phyloP scores from a whole-genome alignment of 2,797 vertebrate genomes.

The Fistularia commersonii region DNA sequence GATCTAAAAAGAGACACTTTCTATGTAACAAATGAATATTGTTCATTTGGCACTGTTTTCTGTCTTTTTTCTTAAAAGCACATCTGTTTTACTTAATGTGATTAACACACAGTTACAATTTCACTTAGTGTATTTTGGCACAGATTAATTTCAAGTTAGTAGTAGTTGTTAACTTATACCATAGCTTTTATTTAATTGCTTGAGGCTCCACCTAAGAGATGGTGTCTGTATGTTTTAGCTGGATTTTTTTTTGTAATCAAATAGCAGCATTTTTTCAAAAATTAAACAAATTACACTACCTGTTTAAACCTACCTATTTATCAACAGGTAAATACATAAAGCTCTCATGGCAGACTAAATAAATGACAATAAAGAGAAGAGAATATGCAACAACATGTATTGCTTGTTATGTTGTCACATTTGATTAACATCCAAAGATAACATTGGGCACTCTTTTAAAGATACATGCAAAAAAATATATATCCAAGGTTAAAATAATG shows the following conservation, averaged over 20 bases:
- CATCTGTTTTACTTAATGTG: slow-evolving; percentile 69
- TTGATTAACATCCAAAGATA: slow-evolving; percentile 59
- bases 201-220: slow-evolving; percentile 72
- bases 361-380: slow-evolving; percentile 71
- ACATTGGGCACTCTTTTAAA: slow-evolving; percentile 34
- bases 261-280: slow-evolving; percentile 84
- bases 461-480: background rate
- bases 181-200: slow-evolving; percentile 67
- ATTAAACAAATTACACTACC: slow-evolving; percentile 56
- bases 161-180: slow-evolving; percentile 59
- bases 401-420: slow-evolving; percentile 85
- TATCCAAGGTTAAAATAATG: slow-evolving; percentile 34
- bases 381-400: slow-evolving; percentile 80
- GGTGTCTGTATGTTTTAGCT: slow-evolving; percentile 78
- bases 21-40: slow-evolving; percentile 69
- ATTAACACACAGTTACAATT: slow-evolving; percentile 73
- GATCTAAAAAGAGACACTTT: slow-evolving; percentile 44
- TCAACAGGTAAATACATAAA: slow-evolving; percentile 68
- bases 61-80: slow-evolving; percentile 79
- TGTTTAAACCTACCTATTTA: slow-evolving; percentile 71
- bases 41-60: slow-evolving; percentile 84
- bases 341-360: slow-evolving; percentile 72
- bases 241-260: slow-evolving; percentile 77
- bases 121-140: slow-evolving; percentile 79
- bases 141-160: slow-evolving; percentile 63